These are phyloP conservation scores for Acipenser ruthenus DNA, from an alignment of 2,797 vertebrate species.

Conservation along the genomic window DNA sequence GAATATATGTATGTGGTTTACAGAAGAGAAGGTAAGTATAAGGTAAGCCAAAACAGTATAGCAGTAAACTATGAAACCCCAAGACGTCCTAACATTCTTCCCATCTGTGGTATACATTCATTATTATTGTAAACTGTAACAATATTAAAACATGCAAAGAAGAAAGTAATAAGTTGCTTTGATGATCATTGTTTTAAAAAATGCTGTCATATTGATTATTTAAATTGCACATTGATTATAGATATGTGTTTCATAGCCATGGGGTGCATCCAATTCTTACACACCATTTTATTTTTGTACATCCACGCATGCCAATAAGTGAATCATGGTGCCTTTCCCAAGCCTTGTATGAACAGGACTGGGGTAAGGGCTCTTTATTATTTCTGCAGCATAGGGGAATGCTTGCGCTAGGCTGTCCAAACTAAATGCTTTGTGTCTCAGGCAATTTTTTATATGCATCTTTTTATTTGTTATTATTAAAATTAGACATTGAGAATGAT, in stretches of 20 bases:
- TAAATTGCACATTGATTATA: constrained; percentile 6
- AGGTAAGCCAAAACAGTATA: too few species aligned
- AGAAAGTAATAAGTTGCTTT: not conserved
- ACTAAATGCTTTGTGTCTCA: constrained; percentile 62
- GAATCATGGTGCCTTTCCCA: constrained; percentile 70
- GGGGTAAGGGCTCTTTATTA: constrained; percentile 60
- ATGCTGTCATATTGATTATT: not conserved
- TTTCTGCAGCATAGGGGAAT: constrained; percentile 38
- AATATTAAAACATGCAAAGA: not conserved
- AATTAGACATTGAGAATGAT: too few species aligned
- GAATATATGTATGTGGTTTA: too few species aligned
- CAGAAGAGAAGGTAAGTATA: too few species aligned
- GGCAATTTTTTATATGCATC: constrained; percentile 34
- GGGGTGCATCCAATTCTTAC: constrained; percentile 50
- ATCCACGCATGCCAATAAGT: constrained; percentile 67
- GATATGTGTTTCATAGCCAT: constrained; percentile 34
- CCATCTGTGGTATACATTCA: too few species aligned
- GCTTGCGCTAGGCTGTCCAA: constrained; percentile 44
- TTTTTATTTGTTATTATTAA: too few species aligned
- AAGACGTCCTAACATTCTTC: too few species aligned
- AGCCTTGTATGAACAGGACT: constrained; percentile 75
- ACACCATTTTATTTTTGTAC: constrained; percentile 63
- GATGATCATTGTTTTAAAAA: too few species aligned
- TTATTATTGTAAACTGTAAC: not conserved
- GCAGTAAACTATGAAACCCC: too few species aligned